phyloP scores from a whole-genome alignment of 1,140 invertebrate genomes.

The Papilio aristodemus region DNA sequence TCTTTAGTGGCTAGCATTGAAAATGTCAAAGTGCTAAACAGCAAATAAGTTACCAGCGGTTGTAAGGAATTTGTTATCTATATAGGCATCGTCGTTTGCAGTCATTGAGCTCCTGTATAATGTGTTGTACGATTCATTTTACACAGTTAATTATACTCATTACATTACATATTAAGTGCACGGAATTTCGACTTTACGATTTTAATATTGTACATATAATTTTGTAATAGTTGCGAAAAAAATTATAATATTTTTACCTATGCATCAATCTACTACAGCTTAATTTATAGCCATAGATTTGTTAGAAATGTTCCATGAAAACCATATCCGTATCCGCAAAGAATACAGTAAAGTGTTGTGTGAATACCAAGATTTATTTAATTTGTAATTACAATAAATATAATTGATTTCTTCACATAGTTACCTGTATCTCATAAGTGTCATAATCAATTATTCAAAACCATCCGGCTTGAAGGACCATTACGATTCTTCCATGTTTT shows the following conservation, averaged over 20 bases:
- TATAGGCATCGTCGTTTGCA: conserved; percentile 51
- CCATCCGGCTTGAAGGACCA: conserved; percentile 12
- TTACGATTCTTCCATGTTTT: conserved; percentile 27
- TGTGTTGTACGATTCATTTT: background rate
- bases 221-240: too few species aligned
- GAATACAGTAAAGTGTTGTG: too few species aligned
- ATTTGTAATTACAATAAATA: background rate
- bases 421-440: conserved; percentile 26
- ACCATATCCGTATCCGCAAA: background rate
- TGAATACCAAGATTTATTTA: background rate
- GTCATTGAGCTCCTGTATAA: conserved; percentile 41
- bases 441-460: conserved; percentile 26
- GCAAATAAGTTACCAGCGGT: conserved; percentile 39
- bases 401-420: background rate
- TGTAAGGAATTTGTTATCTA: conserved; percentile 45
- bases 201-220: too few species aligned
- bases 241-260: too few species aligned
- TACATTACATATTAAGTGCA: too few species aligned
- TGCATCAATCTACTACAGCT: too few species aligned
- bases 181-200: too few species aligned
- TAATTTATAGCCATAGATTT: background rate
- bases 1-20: conserved; percentile 29
- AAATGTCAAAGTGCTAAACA: conserved; percentile 36
- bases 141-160: background rate
- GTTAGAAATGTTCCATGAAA: background rate